phyloP scores from a whole-genome alignment of 1,140 invertebrate genomes.

The Maconellicoccus hirsutus region DNA sequence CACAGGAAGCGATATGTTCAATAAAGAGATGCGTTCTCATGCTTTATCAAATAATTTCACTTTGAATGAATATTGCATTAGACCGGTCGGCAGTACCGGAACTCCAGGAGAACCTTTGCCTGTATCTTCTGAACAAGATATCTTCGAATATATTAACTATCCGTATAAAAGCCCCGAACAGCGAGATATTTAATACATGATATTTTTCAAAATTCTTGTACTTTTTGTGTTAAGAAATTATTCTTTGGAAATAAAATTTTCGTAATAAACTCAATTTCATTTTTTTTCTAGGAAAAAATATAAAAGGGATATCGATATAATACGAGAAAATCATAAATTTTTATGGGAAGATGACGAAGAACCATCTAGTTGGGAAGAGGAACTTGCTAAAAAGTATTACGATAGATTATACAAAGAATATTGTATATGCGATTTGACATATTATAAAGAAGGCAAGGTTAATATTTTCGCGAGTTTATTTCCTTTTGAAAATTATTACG shows the following conservation, averaged over 20 bases:
- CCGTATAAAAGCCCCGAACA: slow-evolving; percentile 58
- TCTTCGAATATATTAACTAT: slow-evolving; percentile 63
- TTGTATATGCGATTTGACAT: slow-evolving; percentile 79
- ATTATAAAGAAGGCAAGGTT: slow-evolving; percentile 87
- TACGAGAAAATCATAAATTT: slow-evolving; percentile 86
- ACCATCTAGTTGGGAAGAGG: slow-evolving; percentile 69
- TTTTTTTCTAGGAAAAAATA: slow-evolving; percentile 6
- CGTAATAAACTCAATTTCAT: neutral
- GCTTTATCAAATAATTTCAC: slow-evolving; percentile 62
- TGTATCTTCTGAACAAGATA: slow-evolving; percentile 57
- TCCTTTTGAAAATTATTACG: neutral
- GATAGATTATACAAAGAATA: slow-evolving; percentile 99
- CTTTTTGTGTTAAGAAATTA: neutral
- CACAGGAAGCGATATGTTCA: slow-evolving; percentile 74
- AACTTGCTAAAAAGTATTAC: slow-evolving; percentile 91
- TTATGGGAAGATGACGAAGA: slow-evolving; percentile 73
- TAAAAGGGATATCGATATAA: slow-evolving; percentile 69
- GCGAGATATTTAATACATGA: slow-evolving; percentile 31
- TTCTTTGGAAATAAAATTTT: neutral
- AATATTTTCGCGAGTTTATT: slow-evolving; percentile 4
- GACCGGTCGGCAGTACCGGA: slow-evolving; percentile 49
- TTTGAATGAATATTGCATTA: slow-evolving; percentile 63
- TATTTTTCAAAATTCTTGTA: neutral
- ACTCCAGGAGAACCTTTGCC: slow-evolving; percentile 56
- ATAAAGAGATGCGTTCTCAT: slow-evolving; percentile 58